Conservation (phyloP, 2,888 invertebrate genomes). For the Hypselothyrea guttata region DNA sequence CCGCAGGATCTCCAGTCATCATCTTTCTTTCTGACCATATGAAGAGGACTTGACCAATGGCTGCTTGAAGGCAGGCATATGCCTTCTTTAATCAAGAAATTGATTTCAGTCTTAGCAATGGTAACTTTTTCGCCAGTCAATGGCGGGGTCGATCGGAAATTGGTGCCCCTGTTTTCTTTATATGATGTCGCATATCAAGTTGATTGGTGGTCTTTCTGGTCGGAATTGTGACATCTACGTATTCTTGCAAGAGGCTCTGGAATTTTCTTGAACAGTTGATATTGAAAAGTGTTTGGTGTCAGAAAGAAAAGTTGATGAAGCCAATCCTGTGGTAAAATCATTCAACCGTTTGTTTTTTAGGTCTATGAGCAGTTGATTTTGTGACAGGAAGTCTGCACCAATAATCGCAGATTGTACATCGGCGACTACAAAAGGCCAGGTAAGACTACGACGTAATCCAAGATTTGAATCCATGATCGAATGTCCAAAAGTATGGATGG, state of each 20-base stretch:
- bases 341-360: not conserved
- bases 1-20: conserved; percentile 1
- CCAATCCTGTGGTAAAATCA: not conserved
- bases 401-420: not conserved
- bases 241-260: not conserved
- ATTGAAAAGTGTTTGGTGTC: not conserved
- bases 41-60: conserved; percentile 1
- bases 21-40: not conserved
- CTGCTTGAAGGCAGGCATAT: conserved; percentile 3
- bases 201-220: not conserved
- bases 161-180: not conserved
- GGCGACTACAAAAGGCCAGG: not conserved
- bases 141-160: not conserved
- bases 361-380: conserved; percentile 1
- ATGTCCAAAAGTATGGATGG: not conserved
- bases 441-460: not conserved
- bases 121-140: not conserved
- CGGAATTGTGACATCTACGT: too few species aligned
- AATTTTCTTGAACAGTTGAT: not conserved
- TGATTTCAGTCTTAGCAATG: not conserved
- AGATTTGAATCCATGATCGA: not conserved
- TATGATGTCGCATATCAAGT: not conserved
- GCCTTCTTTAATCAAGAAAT: not conserved
- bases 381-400: conserved; percentile 3
- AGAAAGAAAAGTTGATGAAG: not conserved